Evolutionary conservation across 2,888 invertebrate genomes (phyloP).

Genomic region (Trachelus troglodyta): DNA sequence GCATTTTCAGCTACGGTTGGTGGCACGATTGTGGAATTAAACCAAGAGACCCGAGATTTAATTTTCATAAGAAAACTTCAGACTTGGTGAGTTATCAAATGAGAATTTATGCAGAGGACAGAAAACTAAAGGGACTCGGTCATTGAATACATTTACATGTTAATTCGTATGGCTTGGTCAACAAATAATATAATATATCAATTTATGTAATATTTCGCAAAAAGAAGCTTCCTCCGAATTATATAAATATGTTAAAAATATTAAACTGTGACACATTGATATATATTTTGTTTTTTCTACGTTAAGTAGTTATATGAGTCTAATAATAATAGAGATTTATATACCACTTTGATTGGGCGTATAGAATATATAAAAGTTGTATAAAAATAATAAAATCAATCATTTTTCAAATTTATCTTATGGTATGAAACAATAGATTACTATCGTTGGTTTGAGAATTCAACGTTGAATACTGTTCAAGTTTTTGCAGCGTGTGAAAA

Average conservation of each 20-base stretch:
- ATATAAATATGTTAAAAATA: neutral
- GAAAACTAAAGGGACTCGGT: slow-evolving; percentile 40
- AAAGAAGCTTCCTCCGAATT: neutral
- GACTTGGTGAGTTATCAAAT: slow-evolving; percentile 50
- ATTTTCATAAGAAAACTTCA: slow-evolving; percentile 52
- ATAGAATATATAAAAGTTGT: neutral
- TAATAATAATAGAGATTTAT: neutral
- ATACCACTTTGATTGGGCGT: neutral
- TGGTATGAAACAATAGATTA: neutral
- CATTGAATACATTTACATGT: slow-evolving; percentile 19
- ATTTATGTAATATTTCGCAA: neutral
- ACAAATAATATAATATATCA: neutral
- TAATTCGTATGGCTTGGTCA: neutral
- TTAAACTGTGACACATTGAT: neutral
- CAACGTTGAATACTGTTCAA: neutral
- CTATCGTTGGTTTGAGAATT: neutral
- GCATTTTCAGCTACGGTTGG: slow-evolving; percentile 53
- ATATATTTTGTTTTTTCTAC: neutral
- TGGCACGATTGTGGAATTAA: slow-evolving; percentile 53
- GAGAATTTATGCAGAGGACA: slow-evolving; percentile 51
- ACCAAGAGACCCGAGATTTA: slow-evolving; percentile 42
- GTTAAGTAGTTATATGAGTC: neutral
- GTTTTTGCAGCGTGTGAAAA: neutral
- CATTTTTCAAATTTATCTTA: neutral
- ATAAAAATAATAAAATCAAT: neutral